Percentiles rank a stretch among this genome's conserved stretches.
Conservation (phyloP, 2,113 vertebrate species). For the Myocastor coypus region DNA sequence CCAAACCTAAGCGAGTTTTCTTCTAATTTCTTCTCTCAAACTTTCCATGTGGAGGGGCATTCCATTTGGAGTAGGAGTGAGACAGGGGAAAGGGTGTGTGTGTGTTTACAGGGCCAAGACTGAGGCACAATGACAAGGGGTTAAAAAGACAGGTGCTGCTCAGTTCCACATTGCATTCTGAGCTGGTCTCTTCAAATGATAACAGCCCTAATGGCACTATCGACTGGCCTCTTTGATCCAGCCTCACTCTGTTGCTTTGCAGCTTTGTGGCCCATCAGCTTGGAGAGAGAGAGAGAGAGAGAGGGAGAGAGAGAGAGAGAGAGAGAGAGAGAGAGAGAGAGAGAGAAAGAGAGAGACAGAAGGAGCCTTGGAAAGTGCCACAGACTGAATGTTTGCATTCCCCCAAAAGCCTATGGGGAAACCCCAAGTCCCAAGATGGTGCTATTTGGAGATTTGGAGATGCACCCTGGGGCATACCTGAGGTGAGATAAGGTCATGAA, state of each 20-base stretch:
- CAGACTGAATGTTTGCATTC: not conserved
- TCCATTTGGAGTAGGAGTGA: not conserved
- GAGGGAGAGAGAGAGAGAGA: too few relatives aligned
- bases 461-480: not conserved
- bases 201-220: not conserved
- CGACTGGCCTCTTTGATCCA: not conserved
- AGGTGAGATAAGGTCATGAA: not conserved
- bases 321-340: too few relatives aligned
- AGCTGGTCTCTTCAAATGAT: not conserved
- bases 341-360: too few relatives aligned
- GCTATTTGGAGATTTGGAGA: not conserved
- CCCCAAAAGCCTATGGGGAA: not conserved
- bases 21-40: not conserved
- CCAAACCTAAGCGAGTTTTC: not conserved
- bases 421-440: not conserved
- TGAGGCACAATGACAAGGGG: not conserved
- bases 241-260: not conserved
- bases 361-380: not conserved
- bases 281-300: not conserved
- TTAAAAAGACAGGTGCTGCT: not conserved
- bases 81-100: not conserved
- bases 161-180: not conserved
- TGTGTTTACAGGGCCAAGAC: not conserved
- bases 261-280: not conserved
- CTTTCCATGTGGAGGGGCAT: not conserved